phyloP scores from a whole-genome alignment of 2,797 vertebrate species.

The Pangasius krempfi region DNA sequence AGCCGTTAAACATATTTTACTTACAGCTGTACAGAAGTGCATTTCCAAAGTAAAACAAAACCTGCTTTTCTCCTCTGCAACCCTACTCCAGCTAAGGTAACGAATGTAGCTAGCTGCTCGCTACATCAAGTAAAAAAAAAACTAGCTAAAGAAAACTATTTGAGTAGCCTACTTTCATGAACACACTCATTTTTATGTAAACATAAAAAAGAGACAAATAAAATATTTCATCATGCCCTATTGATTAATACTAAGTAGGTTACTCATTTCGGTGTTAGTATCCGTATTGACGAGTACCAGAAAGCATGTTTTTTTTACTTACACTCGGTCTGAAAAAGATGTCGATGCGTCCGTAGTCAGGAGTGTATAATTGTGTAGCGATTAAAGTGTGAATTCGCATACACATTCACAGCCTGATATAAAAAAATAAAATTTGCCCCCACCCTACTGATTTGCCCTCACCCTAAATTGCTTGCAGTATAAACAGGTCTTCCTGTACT shows the following conservation, averaged over 20 bases:
- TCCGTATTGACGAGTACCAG: not conserved
- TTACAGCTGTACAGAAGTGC: not conserved
- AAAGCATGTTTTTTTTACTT: not conserved
- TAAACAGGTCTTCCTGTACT: not conserved
- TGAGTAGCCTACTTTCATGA: not conserved
- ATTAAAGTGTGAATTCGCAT: not conserved
- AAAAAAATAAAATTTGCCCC: not conserved
- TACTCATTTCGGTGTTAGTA: not conserved
- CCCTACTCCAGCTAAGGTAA: not conserved
- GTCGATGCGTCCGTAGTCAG: not conserved
- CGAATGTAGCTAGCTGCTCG: not conserved
- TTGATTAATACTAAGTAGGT: not conserved
- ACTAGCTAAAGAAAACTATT: not conserved
- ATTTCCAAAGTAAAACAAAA: not conserved
- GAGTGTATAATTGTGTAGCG: not conserved
- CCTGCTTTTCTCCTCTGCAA: not conserved
- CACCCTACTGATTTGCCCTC: not conserved
- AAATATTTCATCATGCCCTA: not conserved
- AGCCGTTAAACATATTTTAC: not conserved
- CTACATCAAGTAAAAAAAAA: too few relatives aligned
- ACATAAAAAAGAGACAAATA: not conserved
- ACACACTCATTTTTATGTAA: not conserved
- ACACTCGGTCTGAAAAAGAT: not conserved
- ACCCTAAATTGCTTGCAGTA: not conserved
- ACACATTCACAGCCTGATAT: conserved; percentile 3